These are phyloP conservation scores for Caradrina kadenii DNA, from an alignment of 2,888 invertebrate genomes.

Conservation along the genomic window DNA sequence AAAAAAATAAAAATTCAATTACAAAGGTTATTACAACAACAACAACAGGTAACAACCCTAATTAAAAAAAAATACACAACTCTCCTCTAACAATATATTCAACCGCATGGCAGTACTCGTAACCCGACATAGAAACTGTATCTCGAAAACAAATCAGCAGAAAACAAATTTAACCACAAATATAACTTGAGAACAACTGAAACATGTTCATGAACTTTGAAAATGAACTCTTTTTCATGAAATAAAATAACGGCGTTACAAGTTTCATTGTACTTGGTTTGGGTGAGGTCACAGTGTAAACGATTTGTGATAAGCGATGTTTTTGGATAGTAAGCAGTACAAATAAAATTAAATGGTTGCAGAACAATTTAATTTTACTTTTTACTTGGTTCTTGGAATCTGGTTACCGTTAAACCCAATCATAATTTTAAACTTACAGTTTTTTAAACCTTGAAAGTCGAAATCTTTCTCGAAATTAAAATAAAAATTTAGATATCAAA, in stretches of 20 bases:
- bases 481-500: too few relatives aligned
- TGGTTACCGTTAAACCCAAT: too few relatives aligned
- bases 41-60: too few relatives aligned
- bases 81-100: conserved; percentile 24
- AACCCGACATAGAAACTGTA: conserved; percentile 48
- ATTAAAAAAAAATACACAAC: conserved; percentile 8
- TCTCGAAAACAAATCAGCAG: conserved; percentile 51
- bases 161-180: conserved; percentile 60
- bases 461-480: too few relatives aligned
- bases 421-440: too few relatives aligned
- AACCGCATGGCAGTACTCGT: conserved; percentile 30
- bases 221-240: conserved; percentile 64
- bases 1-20: too few relatives aligned
- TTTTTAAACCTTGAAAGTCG: too few relatives aligned
- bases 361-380: too few relatives aligned
- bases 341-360: too few relatives aligned
- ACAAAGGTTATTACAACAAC: too few relatives aligned
- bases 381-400: too few relatives aligned
- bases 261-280: conserved; percentile 57
- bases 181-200: conserved; percentile 55
- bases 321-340: too few relatives aligned
- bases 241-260: conserved; percentile 61
- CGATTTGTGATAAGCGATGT: conserved; percentile 6
- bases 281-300: conserved; percentile 22
- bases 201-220: conserved; percentile 62